These are phyloP conservation scores for Micoletzkya japonica DNA, from an alignment of 2,888 invertebrate species.

Conservation along the genomic window DNA sequence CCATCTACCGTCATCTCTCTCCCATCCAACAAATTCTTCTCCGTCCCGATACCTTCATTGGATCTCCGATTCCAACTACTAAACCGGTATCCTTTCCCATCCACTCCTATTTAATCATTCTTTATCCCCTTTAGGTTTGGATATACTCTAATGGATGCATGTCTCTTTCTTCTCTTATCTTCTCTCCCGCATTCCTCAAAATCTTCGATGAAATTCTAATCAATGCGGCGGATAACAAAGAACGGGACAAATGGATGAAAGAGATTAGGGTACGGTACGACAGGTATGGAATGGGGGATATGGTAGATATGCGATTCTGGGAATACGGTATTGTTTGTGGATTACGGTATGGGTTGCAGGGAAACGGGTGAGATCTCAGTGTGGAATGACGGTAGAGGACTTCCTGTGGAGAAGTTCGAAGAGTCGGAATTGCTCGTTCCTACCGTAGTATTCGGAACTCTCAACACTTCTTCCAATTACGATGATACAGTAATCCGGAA, in stretches of 20 bases:
- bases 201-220: constrained; percentile 85
- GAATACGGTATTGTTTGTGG: background rate
- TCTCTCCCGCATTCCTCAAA: constrained; percentile 89
- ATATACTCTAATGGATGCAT: constrained; percentile 80
- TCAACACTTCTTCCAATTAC: constrained; percentile 95
- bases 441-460: constrained; percentile 95
- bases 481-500: constrained; percentile 93
- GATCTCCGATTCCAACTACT: constrained; percentile 67
- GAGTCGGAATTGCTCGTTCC: constrained; percentile 78
- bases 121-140: constrained; percentile 81
- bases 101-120: background rate
- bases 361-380: constrained; percentile 68
- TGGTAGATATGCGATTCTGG: background rate
- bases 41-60: constrained; percentile 96
- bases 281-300: background rate
- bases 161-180: constrained; percentile 82
- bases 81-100: background rate
- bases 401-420: constrained; percentile 34
- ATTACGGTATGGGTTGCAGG: no score
- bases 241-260: constrained; percentile 41
- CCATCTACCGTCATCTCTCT: background rate
- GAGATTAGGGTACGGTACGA: constrained; percentile 67
- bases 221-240: constrained; percentile 69
- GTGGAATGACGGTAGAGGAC: constrained; percentile 65
- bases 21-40: constrained; percentile 84